Evolutionary conservation across 2,113 vertebrate species (phyloP).

Genomic region (Bungarus multicinctus): DNA sequence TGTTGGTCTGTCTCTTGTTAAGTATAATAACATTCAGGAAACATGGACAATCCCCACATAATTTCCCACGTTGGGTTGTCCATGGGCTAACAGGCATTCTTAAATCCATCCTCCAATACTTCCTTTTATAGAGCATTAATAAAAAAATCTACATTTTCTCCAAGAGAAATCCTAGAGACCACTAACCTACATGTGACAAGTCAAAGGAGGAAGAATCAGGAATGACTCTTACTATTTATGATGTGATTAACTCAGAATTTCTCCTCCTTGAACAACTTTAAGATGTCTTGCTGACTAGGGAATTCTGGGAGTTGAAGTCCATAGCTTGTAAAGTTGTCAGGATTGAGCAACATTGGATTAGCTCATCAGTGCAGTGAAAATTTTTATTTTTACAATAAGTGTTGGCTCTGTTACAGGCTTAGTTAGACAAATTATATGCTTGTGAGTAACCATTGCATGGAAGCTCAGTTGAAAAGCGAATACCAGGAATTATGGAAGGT

Average conservation of each 20-base stretch:
- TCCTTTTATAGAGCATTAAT: not conserved
- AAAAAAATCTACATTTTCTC: not conserved
- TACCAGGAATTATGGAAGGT: not conserved
- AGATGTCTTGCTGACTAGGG: not conserved
- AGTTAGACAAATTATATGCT: not conserved
- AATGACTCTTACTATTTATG: constrained; percentile 48
- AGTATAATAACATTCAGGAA: not conserved
- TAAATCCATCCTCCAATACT: not conserved
- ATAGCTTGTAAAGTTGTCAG: not conserved
- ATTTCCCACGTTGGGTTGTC: not conserved
- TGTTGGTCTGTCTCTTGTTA: not conserved
- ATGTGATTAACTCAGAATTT: constrained; percentile 33
- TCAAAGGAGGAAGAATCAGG: not conserved
- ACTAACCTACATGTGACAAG: not conserved
- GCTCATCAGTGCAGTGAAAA: constrained; percentile 48
- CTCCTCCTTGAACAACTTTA: not conserved
- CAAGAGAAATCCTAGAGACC: not conserved
- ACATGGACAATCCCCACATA: not conserved
- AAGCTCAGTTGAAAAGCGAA: not conserved
- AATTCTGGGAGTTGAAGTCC: not conserved
- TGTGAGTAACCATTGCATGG: not conserved
- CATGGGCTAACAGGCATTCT: not conserved
- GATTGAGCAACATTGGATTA: constrained; percentile 3
- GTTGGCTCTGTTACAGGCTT: constrained; percentile 30
- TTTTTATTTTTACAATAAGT: constrained; percentile 52